Evolutionary conservation across 2,888 invertebrate species (phyloP), one percentile per base, ranked within the genome.

Genomic region (Lasioglossum figueresi): DNA sequence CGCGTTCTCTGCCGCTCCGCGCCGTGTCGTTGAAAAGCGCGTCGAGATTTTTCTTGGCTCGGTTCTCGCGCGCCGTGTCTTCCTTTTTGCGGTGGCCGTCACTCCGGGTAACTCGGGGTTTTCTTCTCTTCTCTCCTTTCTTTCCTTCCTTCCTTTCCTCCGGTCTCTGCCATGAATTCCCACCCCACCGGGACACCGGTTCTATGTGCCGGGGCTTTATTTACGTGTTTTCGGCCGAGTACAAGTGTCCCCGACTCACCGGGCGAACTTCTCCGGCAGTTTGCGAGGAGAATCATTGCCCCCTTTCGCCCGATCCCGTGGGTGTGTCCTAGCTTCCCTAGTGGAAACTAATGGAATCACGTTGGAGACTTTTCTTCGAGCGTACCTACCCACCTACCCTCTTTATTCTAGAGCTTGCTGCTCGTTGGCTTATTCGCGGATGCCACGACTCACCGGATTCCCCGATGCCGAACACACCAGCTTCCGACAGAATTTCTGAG

Each of bases 11-110:
- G 82, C 83, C 45, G 45, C 4, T 4, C 16, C 45, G 16, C 14
- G 14, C 45, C 45, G 45, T 1, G 45, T 4, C 76, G 81, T 37
- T 87, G 86, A 80, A 89, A 89, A 88, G 87, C 88, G 84, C 88
- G 88, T 83, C 76, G 83, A 87, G 89, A 89, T 88, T 85, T 88
- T 89, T 89, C 89, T 89, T 90, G 89, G 89, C 92, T 85, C 72
- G 34, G 37, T 68, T 37, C 68, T 56, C n/a, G 8, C 72, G 68
- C 71, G 77, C 84, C 84, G 75, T 37, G 68, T 68, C 68, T 83
- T 90, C 88, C 88, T 89, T 91, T 91, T 91, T 90, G 82, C 89
- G 66, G 34, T 85, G 85, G 88, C 80, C 88, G 70, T 90, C 91
- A 88, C 91, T 91, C 87, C 34, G 89, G 88, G 87, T 91, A 88